Base-by-base conservation (phyloP, 2,797 vertebrate species). In the Pangasius sanitwongsei region DNA sequence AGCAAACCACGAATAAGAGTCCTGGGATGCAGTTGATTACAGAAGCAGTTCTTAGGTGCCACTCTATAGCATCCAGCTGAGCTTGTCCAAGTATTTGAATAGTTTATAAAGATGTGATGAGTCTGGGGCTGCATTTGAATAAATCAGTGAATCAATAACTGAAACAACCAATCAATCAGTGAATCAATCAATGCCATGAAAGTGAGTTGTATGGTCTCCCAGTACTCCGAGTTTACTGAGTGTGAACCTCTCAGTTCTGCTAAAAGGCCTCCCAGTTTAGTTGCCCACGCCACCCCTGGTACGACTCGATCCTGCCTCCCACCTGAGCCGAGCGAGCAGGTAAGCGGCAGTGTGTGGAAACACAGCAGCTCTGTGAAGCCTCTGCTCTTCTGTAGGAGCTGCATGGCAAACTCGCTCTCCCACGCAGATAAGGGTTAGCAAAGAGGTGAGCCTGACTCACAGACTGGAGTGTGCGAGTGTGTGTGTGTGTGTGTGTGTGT, bases 371-470 rank as follows among this genome's bases (percentile, higher is more conserved):
- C 83, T 88, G 90, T 91, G 88, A 82, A 91, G 86, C 89, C 69
- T 63, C 55, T 69, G 86, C 88, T 91, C 88, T 91, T 90, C 89
- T 91, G 70, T 78, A 80, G 70, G 81, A 87, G 89, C 89, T 89
- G 87, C 87, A 90, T 91, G 93, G 93, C 92, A 94, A 95, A 94
- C 92, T 93, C 92, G 88, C 92, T 94, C 94, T 95, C 96, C 96
- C 94, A 97, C 96, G 91, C 96, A 94, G 92, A 90, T 92, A 94
- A 92, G 96, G 94, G 94, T 95, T 94, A 94, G 95, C 93, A 91
- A 93, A 94, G 95, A 96, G 95, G 96, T 96, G 95, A 96, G 91
- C 94, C 94, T 96, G 96, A 96, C 94, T 96, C 96, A 96, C 95
- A 91, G 92, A 95, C 94, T 94, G 93, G 92, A 95, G 95, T 94